Percentiles rank a stretch among this genome's conserved stretches.
Conservation (phyloP, 2,113 vertebrate species). For the Misgurnus mizolepis region DNA sequence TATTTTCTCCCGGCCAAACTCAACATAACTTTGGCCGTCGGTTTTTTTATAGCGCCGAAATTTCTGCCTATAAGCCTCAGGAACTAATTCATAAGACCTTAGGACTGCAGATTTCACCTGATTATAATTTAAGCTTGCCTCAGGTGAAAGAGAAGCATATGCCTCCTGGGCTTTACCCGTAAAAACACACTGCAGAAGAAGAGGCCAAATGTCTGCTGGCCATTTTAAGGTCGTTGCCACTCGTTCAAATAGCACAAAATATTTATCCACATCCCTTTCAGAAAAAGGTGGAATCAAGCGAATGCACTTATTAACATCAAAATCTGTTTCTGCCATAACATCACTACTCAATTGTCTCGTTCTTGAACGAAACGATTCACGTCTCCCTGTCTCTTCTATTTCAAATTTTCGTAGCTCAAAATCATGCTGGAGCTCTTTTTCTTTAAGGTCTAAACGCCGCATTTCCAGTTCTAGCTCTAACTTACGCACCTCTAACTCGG, state of each 20-base stretch:
- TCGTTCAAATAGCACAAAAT: too few species aligned
- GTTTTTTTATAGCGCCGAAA: background rate
- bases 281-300: background rate
- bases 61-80: background rate
- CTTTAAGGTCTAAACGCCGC: background rate
- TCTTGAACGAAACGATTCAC: too few species aligned
- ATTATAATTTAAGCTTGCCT: background rate
- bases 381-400: too few species aligned
- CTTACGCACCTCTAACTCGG: background rate
- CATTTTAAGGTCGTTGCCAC: too few species aligned
- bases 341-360: too few species aligned
- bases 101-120: background rate
- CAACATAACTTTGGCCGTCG: background rate
- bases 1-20: constrained; percentile 44
- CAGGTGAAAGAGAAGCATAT: background rate
- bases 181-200: too few species aligned
- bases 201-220: too few species aligned
- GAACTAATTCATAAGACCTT: background rate
- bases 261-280: background rate
- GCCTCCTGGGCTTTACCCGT: background rate
- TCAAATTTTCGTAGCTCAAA: too few species aligned
- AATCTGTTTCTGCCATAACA: too few species aligned
- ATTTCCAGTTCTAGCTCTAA: background rate
- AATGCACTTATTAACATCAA: background rate
- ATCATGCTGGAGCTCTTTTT: background rate